phyloP scores from a whole-genome alignment of 2,888 invertebrate species.

The Melieria omissa region DNA sequence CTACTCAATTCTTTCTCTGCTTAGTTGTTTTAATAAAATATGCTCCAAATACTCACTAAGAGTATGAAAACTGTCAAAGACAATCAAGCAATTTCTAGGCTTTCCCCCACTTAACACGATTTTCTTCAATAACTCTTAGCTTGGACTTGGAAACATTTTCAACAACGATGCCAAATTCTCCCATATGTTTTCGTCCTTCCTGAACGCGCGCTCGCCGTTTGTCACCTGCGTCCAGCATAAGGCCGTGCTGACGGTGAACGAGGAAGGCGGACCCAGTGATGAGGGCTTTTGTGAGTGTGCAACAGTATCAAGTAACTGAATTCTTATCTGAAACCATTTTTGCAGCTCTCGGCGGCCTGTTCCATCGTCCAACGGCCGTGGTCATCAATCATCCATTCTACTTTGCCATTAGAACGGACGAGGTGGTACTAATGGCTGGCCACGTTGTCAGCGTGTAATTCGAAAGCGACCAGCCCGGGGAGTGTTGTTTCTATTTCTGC shows the following conservation, averaged over 20 bases:
- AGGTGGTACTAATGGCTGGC: constrained; percentile 50
- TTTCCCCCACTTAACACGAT: too few relatives aligned
- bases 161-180: constrained; percentile 45
- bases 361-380: constrained; percentile 48
- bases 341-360: constrained; percentile 50
- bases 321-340: background rate
- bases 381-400: constrained; percentile 58
- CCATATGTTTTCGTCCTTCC: constrained; percentile 43
- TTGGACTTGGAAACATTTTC: constrained; percentile 48
- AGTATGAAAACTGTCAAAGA: too few relatives aligned
- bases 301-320: background rate
- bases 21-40: background rate
- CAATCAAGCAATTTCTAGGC: too few relatives aligned
- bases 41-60: background rate
- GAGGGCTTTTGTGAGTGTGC: constrained; percentile 47
- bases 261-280: constrained; percentile 42
- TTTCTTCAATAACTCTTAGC: constrained; percentile 36
- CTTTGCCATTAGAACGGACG: constrained; percentile 49
- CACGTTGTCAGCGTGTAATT: constrained; percentile 51
- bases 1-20: background rate
- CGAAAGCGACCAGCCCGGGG: background rate
- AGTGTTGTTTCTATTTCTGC: too few relatives aligned
- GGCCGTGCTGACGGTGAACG: constrained; percentile 45
- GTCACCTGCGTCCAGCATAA: constrained; percentile 49
- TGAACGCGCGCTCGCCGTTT: constrained; percentile 45